Evolutionary conservation across 1,140 invertebrate genomes (phyloP).

Genomic region (Pantala flavescens): DNA sequence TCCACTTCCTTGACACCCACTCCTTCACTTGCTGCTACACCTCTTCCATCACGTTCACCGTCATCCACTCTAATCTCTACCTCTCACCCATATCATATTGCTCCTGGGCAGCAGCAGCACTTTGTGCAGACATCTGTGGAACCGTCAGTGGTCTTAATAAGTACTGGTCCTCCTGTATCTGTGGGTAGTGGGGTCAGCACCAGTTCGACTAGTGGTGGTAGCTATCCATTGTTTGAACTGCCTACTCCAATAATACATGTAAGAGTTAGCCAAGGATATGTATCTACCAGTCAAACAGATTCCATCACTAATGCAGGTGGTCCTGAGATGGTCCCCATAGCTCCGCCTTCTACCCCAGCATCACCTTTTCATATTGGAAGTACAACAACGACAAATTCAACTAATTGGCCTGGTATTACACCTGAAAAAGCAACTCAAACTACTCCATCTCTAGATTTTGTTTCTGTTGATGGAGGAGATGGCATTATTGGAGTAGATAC

Average conservation of each 20-base stretch:
- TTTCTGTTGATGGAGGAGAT: neutral
- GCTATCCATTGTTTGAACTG: neutral
- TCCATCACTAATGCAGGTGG: neutral
- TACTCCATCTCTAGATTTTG: neutral
- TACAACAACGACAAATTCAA: neutral
- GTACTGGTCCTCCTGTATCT: neutral
- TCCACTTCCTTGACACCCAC: neutral
- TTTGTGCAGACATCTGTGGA: neutral
- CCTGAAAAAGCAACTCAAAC: slow-evolving; percentile 5
- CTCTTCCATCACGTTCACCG: neutral
- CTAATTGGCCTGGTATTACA: neutral
- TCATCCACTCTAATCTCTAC: neutral
- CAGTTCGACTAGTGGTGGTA: neutral
- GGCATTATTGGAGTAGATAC: neutral
- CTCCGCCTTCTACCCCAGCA: neutral
- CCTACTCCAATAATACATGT: neutral
- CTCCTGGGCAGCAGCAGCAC: neutral
- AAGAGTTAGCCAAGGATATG: neutral
- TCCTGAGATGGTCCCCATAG: neutral
- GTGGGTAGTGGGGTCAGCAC: neutral
- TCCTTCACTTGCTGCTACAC: neutral
- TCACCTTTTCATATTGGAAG: neutral
- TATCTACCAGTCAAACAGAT: neutral
- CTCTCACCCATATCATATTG: neutral
- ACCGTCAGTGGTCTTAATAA: neutral